Percentiles rank a stretch among this genome's conserved stretches.
Evolutionary conservation across 2,113 vertebrate genomes (phyloP).

Genomic region (Seriola rivoliana): DNA sequence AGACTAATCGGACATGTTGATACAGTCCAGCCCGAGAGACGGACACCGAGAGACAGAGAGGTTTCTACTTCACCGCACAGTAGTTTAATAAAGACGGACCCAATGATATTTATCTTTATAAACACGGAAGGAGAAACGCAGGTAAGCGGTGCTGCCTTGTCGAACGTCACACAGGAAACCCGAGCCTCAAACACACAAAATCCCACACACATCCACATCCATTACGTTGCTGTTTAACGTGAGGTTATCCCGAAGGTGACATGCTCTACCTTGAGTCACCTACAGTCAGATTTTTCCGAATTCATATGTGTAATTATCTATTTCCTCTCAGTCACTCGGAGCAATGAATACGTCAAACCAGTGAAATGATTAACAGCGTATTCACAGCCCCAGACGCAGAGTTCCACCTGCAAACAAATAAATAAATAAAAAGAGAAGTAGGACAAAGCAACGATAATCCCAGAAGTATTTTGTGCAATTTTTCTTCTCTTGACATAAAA

Average conservation of each 20-base stretch:
- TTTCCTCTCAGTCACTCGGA: too few species aligned
- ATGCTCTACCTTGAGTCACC: background rate
- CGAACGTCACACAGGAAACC: too few species aligned
- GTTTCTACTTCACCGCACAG: background rate
- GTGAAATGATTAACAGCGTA: background rate
- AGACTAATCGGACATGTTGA: slow-evolving; percentile 7
- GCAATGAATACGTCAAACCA: background rate
- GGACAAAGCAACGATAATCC: slow-evolving; percentile 16
- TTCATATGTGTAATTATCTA: background rate
- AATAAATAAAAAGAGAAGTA: slow-evolving; percentile 21
- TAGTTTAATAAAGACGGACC: background rate
- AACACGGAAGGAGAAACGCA: background rate
- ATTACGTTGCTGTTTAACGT: background rate
- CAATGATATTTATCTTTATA: background rate
- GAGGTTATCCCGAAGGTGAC: background rate
- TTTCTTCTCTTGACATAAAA: slow-evolving; percentile 32
- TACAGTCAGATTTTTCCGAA: background rate
- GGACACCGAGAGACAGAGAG: background rate
- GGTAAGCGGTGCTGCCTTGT: background rate
- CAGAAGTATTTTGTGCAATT: slow-evolving; percentile 25
- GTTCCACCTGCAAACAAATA: background rate
- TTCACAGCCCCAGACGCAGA: background rate
- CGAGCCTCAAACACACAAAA: background rate
- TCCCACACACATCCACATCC: too few species aligned
- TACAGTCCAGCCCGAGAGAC: slow-evolving; percentile 7